Percentiles rank a stretch among this genome's conserved stretches.
phyloP scores from a whole-genome alignment of 1,140 invertebrate species.

The Grapholita molesta region DNA sequence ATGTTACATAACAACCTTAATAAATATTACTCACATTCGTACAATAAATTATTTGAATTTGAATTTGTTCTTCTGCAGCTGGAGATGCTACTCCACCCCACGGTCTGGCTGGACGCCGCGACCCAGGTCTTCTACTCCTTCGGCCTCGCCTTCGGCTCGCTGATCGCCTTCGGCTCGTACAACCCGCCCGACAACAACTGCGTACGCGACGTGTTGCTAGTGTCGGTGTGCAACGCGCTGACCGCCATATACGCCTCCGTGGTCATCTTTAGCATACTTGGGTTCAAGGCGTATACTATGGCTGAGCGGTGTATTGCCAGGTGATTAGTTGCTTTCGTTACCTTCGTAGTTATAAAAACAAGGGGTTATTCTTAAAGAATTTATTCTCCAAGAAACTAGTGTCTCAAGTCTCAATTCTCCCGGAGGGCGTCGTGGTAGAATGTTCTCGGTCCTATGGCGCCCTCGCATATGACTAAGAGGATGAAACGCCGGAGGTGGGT shows the following conservation, averaged over 20 bases:
- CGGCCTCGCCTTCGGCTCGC: conserved; percentile 94
- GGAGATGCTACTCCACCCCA: conserved; percentile 88
- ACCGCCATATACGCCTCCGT: conserved; percentile 97
- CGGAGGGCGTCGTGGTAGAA: no score
- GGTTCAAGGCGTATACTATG: conserved; percentile 91
- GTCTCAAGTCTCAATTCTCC: no score
- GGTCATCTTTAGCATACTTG: conserved; percentile 93
- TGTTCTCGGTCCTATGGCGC: no score
- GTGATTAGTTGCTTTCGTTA: conserved; percentile 68
- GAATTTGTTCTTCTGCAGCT: conserved; percentile 75
- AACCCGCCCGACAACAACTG: conserved; percentile 95
- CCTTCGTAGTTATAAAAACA: no score
- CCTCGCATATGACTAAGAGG: no score
- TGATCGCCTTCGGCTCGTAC: conserved; percentile 95
- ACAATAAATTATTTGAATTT: no score
- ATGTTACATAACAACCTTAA: no score
- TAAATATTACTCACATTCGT: no score
- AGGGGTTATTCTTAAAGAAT: no score
- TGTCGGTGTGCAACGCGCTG: conserved; percentile 93
- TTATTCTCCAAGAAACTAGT: no score
- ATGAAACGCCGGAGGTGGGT: no score
- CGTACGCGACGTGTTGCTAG: conserved; percentile 92
- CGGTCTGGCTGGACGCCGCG: conserved; percentile 95
- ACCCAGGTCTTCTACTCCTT: conserved; percentile 98
- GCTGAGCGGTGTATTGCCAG: conserved; percentile 87